A percentile compares a stretch with the other conserved stretches of the same genome.
Evolutionary conservation across 1,140 invertebrate species (phyloP).

Genomic region (Platyura marginata): DNA sequence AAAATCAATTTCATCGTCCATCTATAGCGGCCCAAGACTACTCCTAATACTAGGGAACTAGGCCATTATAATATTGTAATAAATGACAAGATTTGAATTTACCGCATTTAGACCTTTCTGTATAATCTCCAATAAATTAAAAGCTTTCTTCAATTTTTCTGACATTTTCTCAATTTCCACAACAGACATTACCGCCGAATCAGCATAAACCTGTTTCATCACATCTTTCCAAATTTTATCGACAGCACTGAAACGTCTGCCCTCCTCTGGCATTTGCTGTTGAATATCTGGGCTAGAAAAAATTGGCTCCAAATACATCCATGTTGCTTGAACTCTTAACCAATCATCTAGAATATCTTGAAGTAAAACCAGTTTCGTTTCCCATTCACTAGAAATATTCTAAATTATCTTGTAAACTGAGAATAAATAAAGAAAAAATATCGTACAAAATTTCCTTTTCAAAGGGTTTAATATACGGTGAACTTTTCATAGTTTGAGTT

Average conservation of each 20-base stretch:
- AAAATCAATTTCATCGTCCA: too few species aligned
- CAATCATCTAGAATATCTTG: constrained; percentile 93
- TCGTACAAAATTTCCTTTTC: constrained; percentile 57
- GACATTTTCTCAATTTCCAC: constrained; percentile 86
- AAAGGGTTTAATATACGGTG: constrained; percentile 92
- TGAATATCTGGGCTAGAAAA: constrained; percentile 97
- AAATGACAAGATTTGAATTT: too few species aligned
- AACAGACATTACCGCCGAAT: constrained; percentile 68
- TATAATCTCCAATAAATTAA: constrained; percentile 69
- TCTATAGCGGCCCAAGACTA: too few species aligned
- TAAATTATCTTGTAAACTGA: constrained; percentile 2
- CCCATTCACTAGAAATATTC: constrained; percentile 43
- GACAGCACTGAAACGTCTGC: constrained; percentile 73
- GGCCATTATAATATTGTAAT: too few species aligned
- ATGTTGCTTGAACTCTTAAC: constrained; percentile 88
- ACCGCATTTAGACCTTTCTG: constrained; percentile 73
- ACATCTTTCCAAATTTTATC: constrained; percentile 88
- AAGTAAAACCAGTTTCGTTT: constrained; percentile 51
- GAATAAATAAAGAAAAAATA: constrained; percentile 1
- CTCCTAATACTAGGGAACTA: too few species aligned
- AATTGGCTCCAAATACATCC: constrained; percentile 96
- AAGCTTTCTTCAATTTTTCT: constrained; percentile 77
- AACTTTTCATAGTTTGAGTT: constrained; percentile 94
- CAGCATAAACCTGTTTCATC: constrained; percentile 64
- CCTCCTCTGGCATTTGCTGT: constrained; percentile 79